phyloP scores from a whole-genome alignment of 1,140 invertebrate genomes.

The Schlechtendalia chinensis region DNA sequence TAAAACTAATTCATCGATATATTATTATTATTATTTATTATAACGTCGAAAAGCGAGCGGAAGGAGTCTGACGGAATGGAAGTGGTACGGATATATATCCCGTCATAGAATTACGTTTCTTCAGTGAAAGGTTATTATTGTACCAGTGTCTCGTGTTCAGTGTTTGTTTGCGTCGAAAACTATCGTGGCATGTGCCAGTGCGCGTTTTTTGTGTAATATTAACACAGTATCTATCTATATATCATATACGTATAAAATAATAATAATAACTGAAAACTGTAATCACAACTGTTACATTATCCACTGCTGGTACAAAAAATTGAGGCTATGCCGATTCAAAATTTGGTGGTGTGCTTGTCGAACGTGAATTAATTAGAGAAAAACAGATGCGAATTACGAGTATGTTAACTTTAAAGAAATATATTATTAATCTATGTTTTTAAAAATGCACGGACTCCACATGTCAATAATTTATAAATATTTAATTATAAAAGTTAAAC shows the following conservation, averaged over 20 bases:
- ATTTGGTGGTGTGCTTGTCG: too few relatives aligned
- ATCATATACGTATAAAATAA: background rate
- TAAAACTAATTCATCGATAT: background rate
- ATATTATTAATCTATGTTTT: background rate
- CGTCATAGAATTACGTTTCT: constrained; percentile 15
- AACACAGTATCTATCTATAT: background rate
- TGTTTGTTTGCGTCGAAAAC: constrained; percentile 39
- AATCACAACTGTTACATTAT: too few relatives aligned
- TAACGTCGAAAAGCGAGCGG: background rate
- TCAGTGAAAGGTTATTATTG: constrained; percentile 42
- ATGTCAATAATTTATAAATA: too few relatives aligned
- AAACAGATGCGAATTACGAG: background rate
- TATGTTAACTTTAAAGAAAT: background rate
- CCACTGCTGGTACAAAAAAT: background rate
- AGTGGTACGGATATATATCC: constrained; percentile 14
- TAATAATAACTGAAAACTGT: background rate
- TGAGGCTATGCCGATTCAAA: background rate
- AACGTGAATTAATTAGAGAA: background rate
- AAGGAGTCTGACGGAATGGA: constrained; percentile 17
- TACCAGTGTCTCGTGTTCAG: constrained; percentile 41
- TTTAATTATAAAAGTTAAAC: too few relatives aligned
- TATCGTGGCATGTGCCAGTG: constrained; percentile 27
- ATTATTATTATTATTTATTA: background rate
- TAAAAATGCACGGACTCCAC: too few relatives aligned
- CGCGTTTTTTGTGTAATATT: constrained; percentile 14